phyloP scores from a whole-genome alignment of 2,797 vertebrate species.

The Falco biarmicus region DNA sequence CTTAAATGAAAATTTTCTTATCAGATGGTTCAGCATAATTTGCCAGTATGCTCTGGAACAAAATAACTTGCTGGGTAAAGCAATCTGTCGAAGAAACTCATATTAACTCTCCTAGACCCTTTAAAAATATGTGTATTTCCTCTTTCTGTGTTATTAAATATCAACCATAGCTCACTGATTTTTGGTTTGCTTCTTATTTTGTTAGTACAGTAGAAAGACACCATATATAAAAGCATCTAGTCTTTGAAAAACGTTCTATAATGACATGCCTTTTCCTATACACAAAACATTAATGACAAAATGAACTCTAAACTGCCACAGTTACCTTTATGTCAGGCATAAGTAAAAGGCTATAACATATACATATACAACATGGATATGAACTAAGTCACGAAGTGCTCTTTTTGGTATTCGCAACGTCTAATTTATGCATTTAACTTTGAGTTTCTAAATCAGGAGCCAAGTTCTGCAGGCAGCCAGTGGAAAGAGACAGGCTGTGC shows the following conservation, averaged over 20 bases:
- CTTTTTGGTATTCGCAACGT: background rate
- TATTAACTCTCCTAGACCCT: background rate
- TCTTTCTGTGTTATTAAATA: constrained; percentile 10
- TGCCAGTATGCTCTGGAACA: constrained; percentile 65
- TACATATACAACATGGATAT: background rate
- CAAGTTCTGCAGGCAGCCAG: constrained; percentile 3
- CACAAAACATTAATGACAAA: constrained; percentile 39
- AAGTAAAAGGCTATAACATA: constrained; percentile 32
- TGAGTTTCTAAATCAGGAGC: background rate
- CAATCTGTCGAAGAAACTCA: constrained; percentile 44
- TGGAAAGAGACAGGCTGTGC: constrained; percentile 3
- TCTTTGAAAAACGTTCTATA: background rate
- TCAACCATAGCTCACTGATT: background rate
- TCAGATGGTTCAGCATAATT: constrained; percentile 59
- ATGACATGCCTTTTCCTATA: background rate
- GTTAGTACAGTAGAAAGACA: background rate
- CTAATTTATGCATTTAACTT: constrained; percentile 6
- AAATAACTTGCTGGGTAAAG: constrained; percentile 60
- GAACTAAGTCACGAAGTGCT: background rate
- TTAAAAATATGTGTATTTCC: background rate
- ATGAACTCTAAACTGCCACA: constrained; percentile 34
- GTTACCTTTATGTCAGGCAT: constrained; percentile 16
- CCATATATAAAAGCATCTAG: background rate
- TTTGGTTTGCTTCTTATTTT: background rate
- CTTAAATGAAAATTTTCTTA: constrained; percentile 66